Evolutionary conservation across 2,888 invertebrate genomes (phyloP).

Genomic region (Amiota communis): DNA sequence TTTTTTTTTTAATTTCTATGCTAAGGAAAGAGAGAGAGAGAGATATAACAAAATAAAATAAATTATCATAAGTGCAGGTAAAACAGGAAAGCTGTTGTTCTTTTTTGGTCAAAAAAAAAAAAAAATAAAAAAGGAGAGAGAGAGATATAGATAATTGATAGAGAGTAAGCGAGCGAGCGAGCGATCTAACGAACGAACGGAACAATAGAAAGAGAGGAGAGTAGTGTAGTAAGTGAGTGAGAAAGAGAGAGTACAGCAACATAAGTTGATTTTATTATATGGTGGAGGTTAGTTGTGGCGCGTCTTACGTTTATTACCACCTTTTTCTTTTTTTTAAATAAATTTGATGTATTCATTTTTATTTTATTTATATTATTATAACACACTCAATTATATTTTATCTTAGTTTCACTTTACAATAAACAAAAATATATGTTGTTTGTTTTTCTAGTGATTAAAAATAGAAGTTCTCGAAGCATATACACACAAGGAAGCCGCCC

Average conservation of each 20-base stretch:
- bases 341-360: conserved; percentile 3
- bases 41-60: conserved; percentile 2
- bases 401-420: conserved; percentile 9
- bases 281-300: conserved; percentile 58
- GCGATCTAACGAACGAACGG: neutral
- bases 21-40: conserved; percentile 29
- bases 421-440: conserved; percentile 48
- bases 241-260: conserved; percentile 35
- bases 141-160: conserved; percentile 37
- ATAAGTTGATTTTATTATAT: conserved; percentile 43
- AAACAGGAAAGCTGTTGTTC: neutral
- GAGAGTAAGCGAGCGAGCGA: conserved; percentile 40
- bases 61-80: conserved; percentile 16
- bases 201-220: neutral
- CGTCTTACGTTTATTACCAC: conserved; percentile 64
- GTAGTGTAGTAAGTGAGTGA: neutral
- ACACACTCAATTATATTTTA: neutral
- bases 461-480: conserved; percentile 72
- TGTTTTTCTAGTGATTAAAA: conserved; percentile 35
- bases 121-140: neutral
- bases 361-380: conserved; percentile 8
- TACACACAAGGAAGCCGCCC: conserved; percentile 53
- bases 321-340: conserved; percentile 40
- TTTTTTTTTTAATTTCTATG: conserved; percentile 7
- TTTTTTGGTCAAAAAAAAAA: too few relatives aligned